phyloP scores from a whole-genome alignment of 1,140 invertebrate species.

The Solenopsis fugax region DNA sequence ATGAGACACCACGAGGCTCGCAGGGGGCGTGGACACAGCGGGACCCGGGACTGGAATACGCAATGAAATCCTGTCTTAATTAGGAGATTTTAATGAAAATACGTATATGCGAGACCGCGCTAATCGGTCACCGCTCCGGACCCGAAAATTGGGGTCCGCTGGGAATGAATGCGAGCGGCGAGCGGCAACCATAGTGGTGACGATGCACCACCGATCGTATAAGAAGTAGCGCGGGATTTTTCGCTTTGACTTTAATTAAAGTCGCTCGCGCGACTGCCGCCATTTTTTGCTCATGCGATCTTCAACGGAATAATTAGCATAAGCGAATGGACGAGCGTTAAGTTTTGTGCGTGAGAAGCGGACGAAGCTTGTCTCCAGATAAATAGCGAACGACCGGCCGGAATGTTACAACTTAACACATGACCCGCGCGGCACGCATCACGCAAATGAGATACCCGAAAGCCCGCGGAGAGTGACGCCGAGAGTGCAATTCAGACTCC shows the following conservation, averaged over 20 bases:
- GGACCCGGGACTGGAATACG: not conserved
- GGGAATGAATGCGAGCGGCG: slow-evolving; percentile 30
- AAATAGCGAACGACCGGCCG: slow-evolving; percentile 32
- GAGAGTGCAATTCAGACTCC: slow-evolving; percentile 37
- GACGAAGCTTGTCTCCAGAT: slow-evolving; percentile 4
- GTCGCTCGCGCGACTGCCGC: slow-evolving; percentile 2
- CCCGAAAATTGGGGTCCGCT: slow-evolving; percentile 32
- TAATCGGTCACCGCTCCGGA: slow-evolving; percentile 37
- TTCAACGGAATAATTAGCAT: slow-evolving; percentile 48
- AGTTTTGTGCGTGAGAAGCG: slow-evolving; percentile 42
- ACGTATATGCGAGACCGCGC: not conserved
- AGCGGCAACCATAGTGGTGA: not conserved
- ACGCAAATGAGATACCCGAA: slow-evolving; percentile 49
- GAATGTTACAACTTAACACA: slow-evolving; percentile 48
- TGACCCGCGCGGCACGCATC: slow-evolving; percentile 15
- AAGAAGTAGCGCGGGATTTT: not conserved
- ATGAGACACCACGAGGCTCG: not conserved
- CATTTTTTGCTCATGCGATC: slow-evolving; percentile 11
- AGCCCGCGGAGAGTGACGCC: slow-evolving; percentile 23
- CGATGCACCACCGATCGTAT: not conserved
- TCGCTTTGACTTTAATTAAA: slow-evolving; percentile 46
- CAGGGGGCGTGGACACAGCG: slow-evolving; percentile 36
- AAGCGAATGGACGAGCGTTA: slow-evolving; percentile 12
- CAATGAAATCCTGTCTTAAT: slow-evolving; percentile 31
- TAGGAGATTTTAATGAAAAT: slow-evolving; percentile 57